Evolutionary conservation across 2,797 vertebrate species (phyloP).

Genomic region (Pachyuromys duprasi): DNA sequence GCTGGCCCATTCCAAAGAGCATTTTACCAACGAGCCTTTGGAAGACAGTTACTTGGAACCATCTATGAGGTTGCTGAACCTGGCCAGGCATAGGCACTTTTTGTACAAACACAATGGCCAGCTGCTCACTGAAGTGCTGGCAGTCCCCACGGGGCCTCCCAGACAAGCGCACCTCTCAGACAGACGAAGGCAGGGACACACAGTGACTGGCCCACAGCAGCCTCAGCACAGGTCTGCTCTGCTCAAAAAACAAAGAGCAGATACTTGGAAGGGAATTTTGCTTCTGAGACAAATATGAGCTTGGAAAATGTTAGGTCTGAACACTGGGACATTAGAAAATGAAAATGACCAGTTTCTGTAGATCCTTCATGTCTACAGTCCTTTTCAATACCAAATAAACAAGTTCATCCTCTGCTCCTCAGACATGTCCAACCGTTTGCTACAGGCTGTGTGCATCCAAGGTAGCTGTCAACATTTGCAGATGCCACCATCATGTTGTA

Average conservation of each 20-base stretch:
- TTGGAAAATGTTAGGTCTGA: slow-evolving; percentile 57
- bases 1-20: neutral
- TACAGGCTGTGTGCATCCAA: neutral
- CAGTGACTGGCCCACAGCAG: slow-evolving; percentile 30
- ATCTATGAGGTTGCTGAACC: neutral
- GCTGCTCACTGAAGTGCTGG: neutral
- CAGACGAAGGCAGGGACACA: slow-evolving; percentile 37
- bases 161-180: slow-evolving; percentile 17
- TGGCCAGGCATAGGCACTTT: neutral
- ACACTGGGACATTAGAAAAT: slow-evolving; percentile 21
- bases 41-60: neutral
- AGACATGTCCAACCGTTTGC: no score
- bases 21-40: neutral
- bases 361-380: neutral
- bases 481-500: neutral
- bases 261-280: slow-evolving; percentile 52
- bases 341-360: neutral
- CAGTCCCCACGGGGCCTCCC: slow-evolving; percentile 6
- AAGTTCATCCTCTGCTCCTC: neutral
- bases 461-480: neutral
- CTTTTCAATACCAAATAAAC: neutral
- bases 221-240: slow-evolving; percentile 21
- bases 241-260: slow-evolving; percentile 43
- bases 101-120: neutral
- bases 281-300: slow-evolving; percentile 40